phyloP scores from a whole-genome alignment of 2,113 vertebrate genomes.

The Oxygymnocypris stewartii region DNA sequence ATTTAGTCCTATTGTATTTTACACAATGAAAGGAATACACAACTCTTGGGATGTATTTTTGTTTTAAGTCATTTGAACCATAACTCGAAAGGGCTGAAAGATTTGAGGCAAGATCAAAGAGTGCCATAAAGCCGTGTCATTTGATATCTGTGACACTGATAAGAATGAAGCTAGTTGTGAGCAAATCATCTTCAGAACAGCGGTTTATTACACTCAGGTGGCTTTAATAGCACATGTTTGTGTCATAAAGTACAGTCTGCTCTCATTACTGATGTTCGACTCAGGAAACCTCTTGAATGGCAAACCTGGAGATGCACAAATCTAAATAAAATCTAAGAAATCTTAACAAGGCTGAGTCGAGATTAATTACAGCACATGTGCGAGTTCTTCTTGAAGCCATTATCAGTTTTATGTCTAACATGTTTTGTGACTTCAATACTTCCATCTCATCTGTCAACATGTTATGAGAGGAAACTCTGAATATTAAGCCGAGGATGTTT shows the following conservation, averaged over 20 bases:
- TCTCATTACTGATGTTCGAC: background rate
- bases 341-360: background rate
- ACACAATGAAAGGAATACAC: background rate
- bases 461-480: background rate
- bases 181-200: background rate
- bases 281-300: background rate
- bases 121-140: background rate
- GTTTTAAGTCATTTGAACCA: background rate
- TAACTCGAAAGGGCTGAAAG: too few relatives aligned
- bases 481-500: constrained; percentile 29
- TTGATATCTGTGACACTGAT: background rate
- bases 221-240: background rate
- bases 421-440: background rate
- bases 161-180: background rate
- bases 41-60: background rate
- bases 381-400: background rate
- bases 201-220: background rate
- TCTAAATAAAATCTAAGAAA: background rate
- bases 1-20: background rate
- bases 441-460: background rate
- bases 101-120: background rate
- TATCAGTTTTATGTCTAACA: constrained; percentile 1
- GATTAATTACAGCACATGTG: background rate
- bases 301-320: background rate
- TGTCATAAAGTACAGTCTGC: background rate